These are phyloP conservation scores for Nylanderia fulva DNA, from an alignment of 1,140 invertebrate genomes.

Conservation along the genomic window DNA sequence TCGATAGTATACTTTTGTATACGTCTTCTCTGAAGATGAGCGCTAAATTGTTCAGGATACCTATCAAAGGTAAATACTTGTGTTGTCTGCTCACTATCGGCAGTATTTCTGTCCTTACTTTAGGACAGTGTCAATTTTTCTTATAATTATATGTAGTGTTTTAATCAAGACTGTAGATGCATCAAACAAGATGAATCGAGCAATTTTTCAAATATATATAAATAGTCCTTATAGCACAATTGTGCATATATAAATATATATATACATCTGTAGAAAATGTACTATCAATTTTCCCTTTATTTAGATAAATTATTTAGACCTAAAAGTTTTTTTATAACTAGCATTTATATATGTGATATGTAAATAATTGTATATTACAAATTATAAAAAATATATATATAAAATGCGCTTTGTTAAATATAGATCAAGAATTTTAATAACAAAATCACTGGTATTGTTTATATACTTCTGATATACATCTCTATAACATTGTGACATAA, in stretches of 20 bases:
- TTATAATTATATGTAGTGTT: slow-evolving; percentile 51
- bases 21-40: slow-evolving; percentile 91
- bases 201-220: background rate
- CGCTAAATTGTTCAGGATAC: slow-evolving; percentile 90
- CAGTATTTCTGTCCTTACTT: slow-evolving; percentile 87
- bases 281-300: background rate
- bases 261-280: background rate
- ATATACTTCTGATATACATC: background rate
- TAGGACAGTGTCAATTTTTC: slow-evolving; percentile 89
- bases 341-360: background rate
- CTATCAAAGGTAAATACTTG: slow-evolving; percentile 89
- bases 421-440: background rate
- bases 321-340: background rate
- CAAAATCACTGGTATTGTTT: background rate
- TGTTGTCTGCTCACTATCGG: slow-evolving; percentile 88
- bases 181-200: background rate
- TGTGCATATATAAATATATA: background rate
- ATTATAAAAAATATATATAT: background rate
- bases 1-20: slow-evolving; percentile 92
- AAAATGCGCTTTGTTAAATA: slow-evolving; percentile 2
- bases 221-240: background rate
- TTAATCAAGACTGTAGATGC: background rate
- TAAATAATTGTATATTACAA: background rate
- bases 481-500: background rate
- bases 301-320: slow-evolving; percentile 16